Base-by-base conservation (phyloP, 2,113 vertebrate species). In the Catharus bicknelli region DNA sequence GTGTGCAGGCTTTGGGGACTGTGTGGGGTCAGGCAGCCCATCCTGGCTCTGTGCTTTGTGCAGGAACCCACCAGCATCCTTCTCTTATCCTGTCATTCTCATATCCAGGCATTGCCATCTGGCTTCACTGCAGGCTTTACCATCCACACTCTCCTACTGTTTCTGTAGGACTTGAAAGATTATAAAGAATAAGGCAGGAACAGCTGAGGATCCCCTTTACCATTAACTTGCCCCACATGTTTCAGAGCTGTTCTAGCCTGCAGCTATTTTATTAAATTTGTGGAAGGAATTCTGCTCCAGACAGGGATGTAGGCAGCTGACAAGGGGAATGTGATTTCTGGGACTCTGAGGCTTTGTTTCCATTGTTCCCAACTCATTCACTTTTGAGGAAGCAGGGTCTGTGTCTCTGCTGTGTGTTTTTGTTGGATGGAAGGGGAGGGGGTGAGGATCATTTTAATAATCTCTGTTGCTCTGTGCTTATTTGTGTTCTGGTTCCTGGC, bases 81-180 rank as follows among this genome's bases (percentile, higher is more conserved):
- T 36, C 45, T 47, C 9, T 38, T 34, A 13, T 0, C 55, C 45
- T 38, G 13, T 32, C 22, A 10, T 34, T 34, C 34, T 34, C 34
- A 34, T 34, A 34, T 34, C 38, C 50, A 83, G 80, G 32, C 20
- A 2, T 58, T 45, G 25, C 32, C 11, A 16, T 36, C 42, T 83
- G 58, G 38, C 88, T 76, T 72, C 0, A 0, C 61, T 66, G 34
- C 36, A 45, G 50, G 5, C 34, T 86, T 70, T 67, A 4, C 73
- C 20, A 34, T 64, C 54, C n/a, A 12, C 0, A 0, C n/a, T 36
- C 34, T 47, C 16, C 11, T n/a, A 2, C 8, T 68, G 29, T 40
- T 83, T 86, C 45, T 73, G 40, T 18, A 19, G 63, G 21, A 27
- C n/a, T 48, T 7, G 8, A 43, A 73, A 10, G 11, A 3, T 61